Percentiles rank a stretch among this genome's conserved stretches.
Evolutionary conservation across 2,797 vertebrate genomes (phyloP).

Genomic region (Falco peregrinus): DNA sequence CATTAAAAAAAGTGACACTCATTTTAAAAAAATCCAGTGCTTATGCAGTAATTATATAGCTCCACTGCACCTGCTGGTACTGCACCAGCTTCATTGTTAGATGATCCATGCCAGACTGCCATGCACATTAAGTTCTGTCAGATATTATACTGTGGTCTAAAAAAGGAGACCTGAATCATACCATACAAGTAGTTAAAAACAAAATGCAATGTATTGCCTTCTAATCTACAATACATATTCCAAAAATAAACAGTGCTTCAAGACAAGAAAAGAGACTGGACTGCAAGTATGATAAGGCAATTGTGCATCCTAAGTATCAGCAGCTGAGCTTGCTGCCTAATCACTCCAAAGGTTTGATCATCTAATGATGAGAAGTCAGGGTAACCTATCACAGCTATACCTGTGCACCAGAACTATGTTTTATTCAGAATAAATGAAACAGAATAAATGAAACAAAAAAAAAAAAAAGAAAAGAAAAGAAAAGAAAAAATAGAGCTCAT

Average conservation of each 20-base stretch:
- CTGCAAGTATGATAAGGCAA: neutral
- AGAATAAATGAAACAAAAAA: no score
- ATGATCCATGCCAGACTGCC: neutral
- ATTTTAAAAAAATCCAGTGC: neutral
- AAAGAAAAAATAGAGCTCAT: neutral
- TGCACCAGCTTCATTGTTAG: neutral
- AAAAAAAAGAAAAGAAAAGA: no score
- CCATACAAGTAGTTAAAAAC: neutral
- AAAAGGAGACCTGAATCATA: neutral
- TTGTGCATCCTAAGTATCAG: neutral
- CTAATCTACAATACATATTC: neutral
- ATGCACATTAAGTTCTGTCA: neutral
- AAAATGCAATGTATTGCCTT: neutral
- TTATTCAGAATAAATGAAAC: neutral
- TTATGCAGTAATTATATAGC: neutral
- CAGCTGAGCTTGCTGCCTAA: neutral
- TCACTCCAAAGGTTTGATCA: neutral
- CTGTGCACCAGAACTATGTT: neutral
- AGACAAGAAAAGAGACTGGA: neutral
- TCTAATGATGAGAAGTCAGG: neutral
- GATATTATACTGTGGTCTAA: neutral
- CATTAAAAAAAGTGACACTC: neutral
- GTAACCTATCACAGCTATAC: neutral
- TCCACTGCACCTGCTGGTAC: neutral
- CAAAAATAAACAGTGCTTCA: neutral